phyloP scores from a whole-genome alignment of 2,113 vertebrate genomes.

The Dascyllus trimaculatus region DNA sequence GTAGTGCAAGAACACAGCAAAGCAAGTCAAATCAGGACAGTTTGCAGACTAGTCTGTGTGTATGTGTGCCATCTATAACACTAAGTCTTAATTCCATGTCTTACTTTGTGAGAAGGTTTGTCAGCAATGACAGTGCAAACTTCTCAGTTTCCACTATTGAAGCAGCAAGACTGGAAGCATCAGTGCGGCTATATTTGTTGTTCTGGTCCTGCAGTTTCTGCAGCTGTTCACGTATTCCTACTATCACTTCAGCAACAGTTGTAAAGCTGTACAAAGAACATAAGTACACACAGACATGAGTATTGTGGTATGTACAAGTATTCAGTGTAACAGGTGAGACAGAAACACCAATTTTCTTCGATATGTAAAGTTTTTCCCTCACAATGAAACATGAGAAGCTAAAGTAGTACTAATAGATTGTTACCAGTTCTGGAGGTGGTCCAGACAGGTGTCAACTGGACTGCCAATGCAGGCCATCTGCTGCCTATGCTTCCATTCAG shows the following conservation, averaged over 20 bases:
- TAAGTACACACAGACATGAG: not conserved
- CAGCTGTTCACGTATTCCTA: slow-evolving; percentile 89
- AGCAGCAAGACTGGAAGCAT: slow-evolving; percentile 77
- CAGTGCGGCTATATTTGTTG: slow-evolving; percentile 83
- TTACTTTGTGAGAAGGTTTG: slow-evolving; percentile 90
- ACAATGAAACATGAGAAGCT: not conserved
- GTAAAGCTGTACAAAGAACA: slow-evolving; percentile 88
- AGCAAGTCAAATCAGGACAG: not conserved
- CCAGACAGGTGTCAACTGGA: slow-evolving; percentile 87
- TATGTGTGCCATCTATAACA: not conserved
- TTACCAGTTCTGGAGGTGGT: slow-evolving; percentile 93
- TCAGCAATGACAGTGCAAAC: slow-evolving; percentile 82
- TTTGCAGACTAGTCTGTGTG: not conserved
- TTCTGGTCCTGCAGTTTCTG: slow-evolving; percentile 91
- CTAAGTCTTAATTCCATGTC: not conserved
- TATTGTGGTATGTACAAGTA: not conserved
- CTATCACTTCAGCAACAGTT: slow-evolving; percentile 87
- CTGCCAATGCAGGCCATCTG: slow-evolving; percentile 93
- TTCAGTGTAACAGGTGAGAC: not conserved
- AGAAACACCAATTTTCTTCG: too few species aligned
- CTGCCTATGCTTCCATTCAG: slow-evolving; percentile 92
- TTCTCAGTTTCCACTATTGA: slow-evolving; percentile 83
- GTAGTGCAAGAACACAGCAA: slow-evolving; percentile 21
- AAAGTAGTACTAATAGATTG: not conserved
- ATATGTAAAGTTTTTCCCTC: too few species aligned